phyloP scores from a whole-genome alignment of 2,113 vertebrate genomes.

The Balaenoptera acutorostrata region DNA sequence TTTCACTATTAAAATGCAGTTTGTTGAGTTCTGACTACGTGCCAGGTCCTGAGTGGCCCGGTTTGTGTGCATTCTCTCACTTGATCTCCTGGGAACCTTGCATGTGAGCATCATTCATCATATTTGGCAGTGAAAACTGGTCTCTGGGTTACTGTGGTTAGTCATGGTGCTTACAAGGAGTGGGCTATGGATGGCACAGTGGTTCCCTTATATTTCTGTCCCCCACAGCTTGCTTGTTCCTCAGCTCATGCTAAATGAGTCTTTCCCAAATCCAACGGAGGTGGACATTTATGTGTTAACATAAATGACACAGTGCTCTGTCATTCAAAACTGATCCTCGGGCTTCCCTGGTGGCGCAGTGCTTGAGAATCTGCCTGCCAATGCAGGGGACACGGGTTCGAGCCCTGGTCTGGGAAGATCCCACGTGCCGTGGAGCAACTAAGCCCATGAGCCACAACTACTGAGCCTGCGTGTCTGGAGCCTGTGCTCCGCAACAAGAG shows the following conservation, averaged over 20 bases:
- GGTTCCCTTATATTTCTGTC: neutral
- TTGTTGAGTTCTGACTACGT: fast-evolving
- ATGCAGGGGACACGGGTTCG: too few relatives aligned
- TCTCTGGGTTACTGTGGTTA: fast-evolving
- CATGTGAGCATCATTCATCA: fast-evolving
- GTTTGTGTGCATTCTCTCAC: fast-evolving
- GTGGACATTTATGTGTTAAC: fast-evolving
- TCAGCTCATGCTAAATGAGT: neutral
- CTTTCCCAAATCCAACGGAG: neutral
- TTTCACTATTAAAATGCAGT: neutral
- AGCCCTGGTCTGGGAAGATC: too few relatives aligned
- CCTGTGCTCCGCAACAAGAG: too few relatives aligned
- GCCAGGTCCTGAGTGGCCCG: fast-evolving
- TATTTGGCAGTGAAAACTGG: fast-evolving
- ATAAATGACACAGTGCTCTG: fast-evolving
- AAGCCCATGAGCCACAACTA: too few relatives aligned
- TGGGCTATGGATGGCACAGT: neutral
- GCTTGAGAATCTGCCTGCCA: too few relatives aligned
- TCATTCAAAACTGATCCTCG: too few relatives aligned
- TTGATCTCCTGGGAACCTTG: fast-evolving
- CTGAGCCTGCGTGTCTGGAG: too few relatives aligned
- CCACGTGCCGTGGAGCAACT: too few relatives aligned
- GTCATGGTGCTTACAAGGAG: fast-evolving
- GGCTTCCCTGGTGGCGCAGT: too few relatives aligned
- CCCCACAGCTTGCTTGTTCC: neutral